Evolutionary conservation across 2,113 vertebrate species (phyloP), one percentile per base, ranked within the genome.

Genomic region (Neoarius graeffei): DNA sequence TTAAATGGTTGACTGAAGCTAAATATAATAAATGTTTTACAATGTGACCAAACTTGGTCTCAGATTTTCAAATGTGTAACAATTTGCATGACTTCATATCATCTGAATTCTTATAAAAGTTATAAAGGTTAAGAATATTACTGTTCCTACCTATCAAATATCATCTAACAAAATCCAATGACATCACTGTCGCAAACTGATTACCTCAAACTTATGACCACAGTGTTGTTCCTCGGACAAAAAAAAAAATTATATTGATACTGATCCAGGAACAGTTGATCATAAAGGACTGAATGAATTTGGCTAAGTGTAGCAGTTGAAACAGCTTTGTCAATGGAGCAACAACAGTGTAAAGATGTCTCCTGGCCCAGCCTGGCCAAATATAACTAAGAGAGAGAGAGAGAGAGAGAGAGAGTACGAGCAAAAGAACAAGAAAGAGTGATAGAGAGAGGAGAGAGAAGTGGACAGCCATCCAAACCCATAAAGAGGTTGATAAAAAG

Each of bases 401-500:
- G 23, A 81, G 69, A 42, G 35, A 74, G 35, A 42, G 8, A 76
- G 42, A 50, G 35, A 77, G 76, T 7, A 13, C 2, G 5, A 54
- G 19, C 23, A 25, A 79, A 6, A 79, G 50, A 77, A 13, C 48
- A 52, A 79, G 50, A 79, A n/a, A 30, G 6, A 77, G 48, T 52
- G 74, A 25, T 77, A 54, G 13, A 77, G 48, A 77, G 11, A 52
- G 48, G 23, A n/a, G 42, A 15, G 25, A 77, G 50, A 77, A 14
- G 23, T n/a, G 50, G 25, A 57, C 77, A 80, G 23, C 15, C 91
- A 81, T 84, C 86, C 35, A 9, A 90, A 89, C 90, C 92, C 52
- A 23, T 93, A 94, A 94, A 90, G 88, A 93, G 88, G 54, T 42
- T 59, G 15, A 59, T 59, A 81, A 35, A 60, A 56, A 60, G 27